Conservation (phyloP, 2,113 vertebrate genomes). For the Clarias gariepinus region DNA sequence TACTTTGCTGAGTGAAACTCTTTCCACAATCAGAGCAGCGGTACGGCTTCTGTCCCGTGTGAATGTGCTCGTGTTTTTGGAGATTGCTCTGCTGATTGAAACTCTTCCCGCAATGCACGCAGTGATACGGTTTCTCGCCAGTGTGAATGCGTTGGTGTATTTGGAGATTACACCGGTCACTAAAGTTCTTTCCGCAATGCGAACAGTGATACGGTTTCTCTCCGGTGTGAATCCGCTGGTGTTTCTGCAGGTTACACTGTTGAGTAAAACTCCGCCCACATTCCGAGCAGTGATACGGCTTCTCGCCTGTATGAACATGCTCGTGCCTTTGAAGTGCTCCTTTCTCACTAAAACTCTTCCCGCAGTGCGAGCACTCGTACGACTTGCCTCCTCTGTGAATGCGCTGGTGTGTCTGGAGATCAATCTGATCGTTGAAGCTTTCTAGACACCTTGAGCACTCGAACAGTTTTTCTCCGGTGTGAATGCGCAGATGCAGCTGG, state of each 20-base stretch:
- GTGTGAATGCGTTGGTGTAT: conserved; percentile 20
- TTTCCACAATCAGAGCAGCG: conserved; percentile 3
- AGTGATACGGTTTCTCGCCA: conserved; percentile 14
- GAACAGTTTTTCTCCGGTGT: neutral
- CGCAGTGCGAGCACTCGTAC: neutral
- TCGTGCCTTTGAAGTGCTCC: conserved; percentile 17
- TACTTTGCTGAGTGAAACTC: conserved; percentile 13
- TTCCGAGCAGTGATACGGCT: conserved; percentile 1
- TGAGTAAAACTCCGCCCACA: conserved; percentile 2
- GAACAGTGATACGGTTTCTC: conserved; percentile 7
- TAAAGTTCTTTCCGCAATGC: neutral
- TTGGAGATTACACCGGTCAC: conserved; percentile 1
- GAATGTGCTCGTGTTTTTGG: conserved; percentile 7
- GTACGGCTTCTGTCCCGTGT: neutral
- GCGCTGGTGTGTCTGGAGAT: neutral
- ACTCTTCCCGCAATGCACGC: neutral
- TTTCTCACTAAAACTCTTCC: conserved; percentile 12
- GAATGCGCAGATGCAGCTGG: conserved; percentile 1
- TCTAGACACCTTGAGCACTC: conserved; percentile 5
- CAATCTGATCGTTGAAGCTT: conserved; percentile 4
- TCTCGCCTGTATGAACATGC: neutral
- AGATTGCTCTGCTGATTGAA: conserved; percentile 20
- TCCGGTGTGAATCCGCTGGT: conserved; percentile 6
- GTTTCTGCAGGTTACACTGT: conserved; percentile 5
- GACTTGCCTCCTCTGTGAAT: neutral